These are phyloP conservation scores for Hippocampus abdominalis DNA, from an alignment of 2,113 vertebrate species.

Conservation along the genomic window DNA sequence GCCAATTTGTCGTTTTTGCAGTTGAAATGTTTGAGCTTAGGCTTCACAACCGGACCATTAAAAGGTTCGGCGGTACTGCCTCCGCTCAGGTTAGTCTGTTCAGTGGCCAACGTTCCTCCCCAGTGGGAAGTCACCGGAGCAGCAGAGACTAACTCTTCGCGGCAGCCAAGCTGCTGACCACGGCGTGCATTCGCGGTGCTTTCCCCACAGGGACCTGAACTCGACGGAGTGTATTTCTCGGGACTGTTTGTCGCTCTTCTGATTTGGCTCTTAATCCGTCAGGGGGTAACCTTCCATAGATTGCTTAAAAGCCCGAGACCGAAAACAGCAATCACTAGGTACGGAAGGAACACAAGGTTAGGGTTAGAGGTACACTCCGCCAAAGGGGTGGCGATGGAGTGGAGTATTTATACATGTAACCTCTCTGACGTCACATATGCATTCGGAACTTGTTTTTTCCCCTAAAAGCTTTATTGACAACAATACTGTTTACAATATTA, in stretches of 20 bases:
- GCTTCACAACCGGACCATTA: conserved; percentile 26
- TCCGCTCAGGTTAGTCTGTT: conserved; percentile 65
- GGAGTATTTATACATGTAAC: conserved; percentile 37
- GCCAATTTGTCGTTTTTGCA: neutral
- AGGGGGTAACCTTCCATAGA: conserved; percentile 31
- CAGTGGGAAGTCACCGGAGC: conserved; percentile 15
- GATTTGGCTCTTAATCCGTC: neutral
- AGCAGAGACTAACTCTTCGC: conserved; percentile 70
- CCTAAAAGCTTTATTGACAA: too few relatives aligned
- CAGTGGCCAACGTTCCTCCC: conserved; percentile 11
- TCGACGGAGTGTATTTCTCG: conserved; percentile 37
- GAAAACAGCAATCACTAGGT: conserved; percentile 51
- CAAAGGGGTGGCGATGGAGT: fast-evolving
- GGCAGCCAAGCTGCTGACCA: conserved; percentile 69
- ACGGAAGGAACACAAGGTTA: conserved; percentile 14
- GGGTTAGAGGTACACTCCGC: conserved; percentile 61
- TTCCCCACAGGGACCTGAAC: conserved; percentile 43
- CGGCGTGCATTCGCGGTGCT: conserved; percentile 33
- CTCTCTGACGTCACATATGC: conserved; percentile 39
- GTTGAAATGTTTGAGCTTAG: conserved; percentile 54
- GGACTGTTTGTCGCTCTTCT: conserved; percentile 41
- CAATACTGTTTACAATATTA: too few relatives aligned
- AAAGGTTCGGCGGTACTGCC: conserved; percentile 17
- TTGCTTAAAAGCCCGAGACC: conserved; percentile 53
- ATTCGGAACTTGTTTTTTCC: too few relatives aligned